These are phyloP conservation scores for Ochotona curzoniae DNA, from an alignment of 2,113 vertebrate species.

Conservation along the genomic window DNA sequence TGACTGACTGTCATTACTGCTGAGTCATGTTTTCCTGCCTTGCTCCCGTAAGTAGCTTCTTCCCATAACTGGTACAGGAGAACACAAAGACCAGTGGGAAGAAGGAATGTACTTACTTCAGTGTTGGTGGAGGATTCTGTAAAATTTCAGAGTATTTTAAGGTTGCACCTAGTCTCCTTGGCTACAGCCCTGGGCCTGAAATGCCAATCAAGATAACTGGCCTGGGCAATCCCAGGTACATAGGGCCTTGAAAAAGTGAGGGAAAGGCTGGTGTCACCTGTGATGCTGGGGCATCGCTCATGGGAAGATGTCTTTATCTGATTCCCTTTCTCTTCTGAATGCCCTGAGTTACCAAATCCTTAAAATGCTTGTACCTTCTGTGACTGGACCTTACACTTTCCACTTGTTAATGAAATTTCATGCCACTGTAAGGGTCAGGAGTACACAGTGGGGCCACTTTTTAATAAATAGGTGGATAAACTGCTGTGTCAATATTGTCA, in stretches of 20 bases:
- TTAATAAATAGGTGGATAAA: too few relatives aligned
- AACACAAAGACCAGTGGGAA: neutral
- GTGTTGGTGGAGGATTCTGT: constrained; percentile 49
- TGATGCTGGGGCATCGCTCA: neutral
- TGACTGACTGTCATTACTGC: neutral
- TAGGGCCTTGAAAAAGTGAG: neutral
- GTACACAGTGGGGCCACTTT: too few relatives aligned
- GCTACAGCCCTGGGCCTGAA: constrained; percentile 35
- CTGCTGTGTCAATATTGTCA: too few relatives aligned
- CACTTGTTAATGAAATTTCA: too few relatives aligned
- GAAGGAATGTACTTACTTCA: neutral
- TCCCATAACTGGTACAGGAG: neutral
- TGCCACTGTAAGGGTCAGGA: too few relatives aligned
- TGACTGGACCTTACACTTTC: too few relatives aligned
- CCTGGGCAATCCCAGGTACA: neutral
- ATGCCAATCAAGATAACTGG: constrained; percentile 43
- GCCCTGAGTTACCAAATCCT: too few relatives aligned
- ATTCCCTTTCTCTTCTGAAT: neutral
- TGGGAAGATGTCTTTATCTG: neutral
- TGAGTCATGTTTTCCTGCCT: neutral
- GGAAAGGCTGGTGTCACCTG: neutral
- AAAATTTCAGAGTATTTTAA: constrained; percentile 58
- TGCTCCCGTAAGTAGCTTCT: neutral
- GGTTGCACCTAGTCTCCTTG: constrained; percentile 46
- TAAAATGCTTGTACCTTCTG: too few relatives aligned